These are phyloP conservation scores for Pomatostomus ruficeps DNA, from an alignment of 2,113 vertebrate genomes.

Conservation along the genomic window DNA sequence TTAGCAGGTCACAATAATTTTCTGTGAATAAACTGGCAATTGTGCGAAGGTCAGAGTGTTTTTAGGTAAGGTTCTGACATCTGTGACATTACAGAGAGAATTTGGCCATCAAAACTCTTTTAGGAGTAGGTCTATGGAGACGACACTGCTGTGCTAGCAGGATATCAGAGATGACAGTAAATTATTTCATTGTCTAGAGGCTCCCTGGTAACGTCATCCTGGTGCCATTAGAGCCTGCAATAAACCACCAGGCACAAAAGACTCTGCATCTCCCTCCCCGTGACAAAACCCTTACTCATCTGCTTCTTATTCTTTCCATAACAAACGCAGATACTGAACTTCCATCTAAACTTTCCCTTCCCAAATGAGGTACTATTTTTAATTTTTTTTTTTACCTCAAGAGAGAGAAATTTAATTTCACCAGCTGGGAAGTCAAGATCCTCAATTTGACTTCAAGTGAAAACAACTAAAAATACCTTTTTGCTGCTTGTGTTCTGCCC, in stretches of 20 bases:
- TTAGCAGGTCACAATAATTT: background rate
- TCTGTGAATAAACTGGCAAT: background rate
- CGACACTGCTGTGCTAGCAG: background rate
- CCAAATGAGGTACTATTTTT: background rate
- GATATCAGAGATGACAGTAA: slow-evolving; percentile 28
- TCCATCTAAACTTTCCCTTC: background rate
- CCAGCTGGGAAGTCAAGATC: background rate
- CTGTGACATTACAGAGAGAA: background rate
- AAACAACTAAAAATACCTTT: slow-evolving; percentile 32
- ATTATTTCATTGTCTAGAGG: slow-evolving; percentile 14
- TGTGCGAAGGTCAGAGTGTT: background rate
- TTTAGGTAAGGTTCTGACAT: background rate
- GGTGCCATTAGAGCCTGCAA: background rate
- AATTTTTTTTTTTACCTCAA: background rate
- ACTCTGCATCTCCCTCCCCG: background rate
- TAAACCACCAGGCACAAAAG: slow-evolving; percentile 30
- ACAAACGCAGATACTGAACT: background rate
- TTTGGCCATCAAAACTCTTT: background rate
- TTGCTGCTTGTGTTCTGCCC: background rate
- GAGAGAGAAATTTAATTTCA: background rate
- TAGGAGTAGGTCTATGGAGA: background rate
- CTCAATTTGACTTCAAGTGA: slow-evolving; percentile 22
- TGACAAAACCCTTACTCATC: background rate
- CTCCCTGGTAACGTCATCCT: slow-evolving; percentile 6
- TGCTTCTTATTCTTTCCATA: background rate